A percentile compares a stretch with the other conserved stretches of the same genome.
These are phyloP conservation scores for Tethea ocularis DNA, from an alignment of 2,888 invertebrate genomes.

Conservation along the genomic window DNA sequence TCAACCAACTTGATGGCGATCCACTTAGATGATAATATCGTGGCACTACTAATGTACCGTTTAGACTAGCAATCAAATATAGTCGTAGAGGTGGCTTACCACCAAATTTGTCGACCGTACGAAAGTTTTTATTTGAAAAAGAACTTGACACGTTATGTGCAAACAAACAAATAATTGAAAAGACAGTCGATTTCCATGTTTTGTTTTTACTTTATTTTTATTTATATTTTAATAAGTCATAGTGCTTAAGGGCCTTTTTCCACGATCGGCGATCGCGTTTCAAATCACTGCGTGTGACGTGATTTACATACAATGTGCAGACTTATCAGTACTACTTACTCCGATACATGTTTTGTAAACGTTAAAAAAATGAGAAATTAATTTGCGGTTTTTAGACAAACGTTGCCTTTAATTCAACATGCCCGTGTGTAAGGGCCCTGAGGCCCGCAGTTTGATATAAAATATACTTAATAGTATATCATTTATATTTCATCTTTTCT, in stretches of 20 bases:
- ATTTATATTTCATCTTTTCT: slow-evolving; percentile 3
- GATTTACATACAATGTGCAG: not conserved
- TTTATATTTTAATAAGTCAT: not conserved
- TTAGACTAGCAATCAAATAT: not conserved
- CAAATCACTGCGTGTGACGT: not conserved
- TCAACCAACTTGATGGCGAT: not conserved
- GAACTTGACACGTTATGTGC: too few relatives aligned
- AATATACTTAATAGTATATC: not conserved
- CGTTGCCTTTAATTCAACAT: not conserved
- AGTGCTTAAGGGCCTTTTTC: not conserved
- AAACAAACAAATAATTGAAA: too few relatives aligned
- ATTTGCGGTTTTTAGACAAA: not conserved
- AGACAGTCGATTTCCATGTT: not conserved
- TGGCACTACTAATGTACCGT: not conserved
- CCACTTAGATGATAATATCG: not conserved
- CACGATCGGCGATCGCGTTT: not conserved
- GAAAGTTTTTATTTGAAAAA: not conserved
- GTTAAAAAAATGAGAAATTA: not conserved
- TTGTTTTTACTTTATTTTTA: not conserved
- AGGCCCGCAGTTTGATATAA: not conserved
- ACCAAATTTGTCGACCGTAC: not conserved
- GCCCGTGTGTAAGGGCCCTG: not conserved
- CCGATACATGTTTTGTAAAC: not conserved
- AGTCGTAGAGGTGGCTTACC: not conserved
- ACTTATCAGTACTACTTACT: not conserved